Base-by-base conservation (phyloP, 2,797 vertebrate genomes). In the Ptychobarbus kaznakovi region DNA sequence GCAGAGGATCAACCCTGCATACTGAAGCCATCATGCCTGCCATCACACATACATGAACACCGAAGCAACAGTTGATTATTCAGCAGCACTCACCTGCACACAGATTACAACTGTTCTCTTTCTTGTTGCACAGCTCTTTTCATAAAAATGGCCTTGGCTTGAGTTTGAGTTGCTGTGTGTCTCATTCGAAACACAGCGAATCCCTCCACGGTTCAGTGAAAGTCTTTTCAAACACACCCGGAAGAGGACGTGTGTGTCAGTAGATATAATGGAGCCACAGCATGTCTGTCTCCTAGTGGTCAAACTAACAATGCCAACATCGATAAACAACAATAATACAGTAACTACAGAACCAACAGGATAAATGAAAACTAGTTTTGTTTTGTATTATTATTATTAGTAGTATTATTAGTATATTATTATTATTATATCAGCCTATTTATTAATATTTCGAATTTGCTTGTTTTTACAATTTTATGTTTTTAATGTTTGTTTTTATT, bases 191-290 rank as follows among this genome's bases (percentile, higher is more conserved):
- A 58, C 72, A 22, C 76, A 25, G 42, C 42, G 38, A 74, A 22
- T 42, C 58, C 42, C 42, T 42, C 40, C 53, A 65, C 63, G 53
- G 42, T 69, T 53, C 82, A 73, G 53, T 72, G 66, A 82, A 82
- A 87, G 79, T 87, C 79, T 66, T 82, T 88, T 85, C 65, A 82
- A 82, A 85, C 32, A 81, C 73, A 82, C 83, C 87, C 87, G 87
- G 87, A 88, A 88, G 87, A 88, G 87, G 83, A 85, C 83, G 74
- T 44, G 44, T 77, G 32, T 77, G 80, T 66, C 53, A 77, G 18
- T 77, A 28, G 65, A 65, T 65, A 44, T 44, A 51, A 18, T 32
- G 20, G 35, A 81, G 28, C 58, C 63, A 32, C 53, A 72, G 32
- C 63, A 74, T 28, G 73, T 22, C 63, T 78, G 79, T 69, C 83